Percentiles rank a stretch among this genome's conserved stretches.
phyloP scores from a whole-genome alignment of 2,113 vertebrate genomes.

The Semnornis frantzii region DNA sequence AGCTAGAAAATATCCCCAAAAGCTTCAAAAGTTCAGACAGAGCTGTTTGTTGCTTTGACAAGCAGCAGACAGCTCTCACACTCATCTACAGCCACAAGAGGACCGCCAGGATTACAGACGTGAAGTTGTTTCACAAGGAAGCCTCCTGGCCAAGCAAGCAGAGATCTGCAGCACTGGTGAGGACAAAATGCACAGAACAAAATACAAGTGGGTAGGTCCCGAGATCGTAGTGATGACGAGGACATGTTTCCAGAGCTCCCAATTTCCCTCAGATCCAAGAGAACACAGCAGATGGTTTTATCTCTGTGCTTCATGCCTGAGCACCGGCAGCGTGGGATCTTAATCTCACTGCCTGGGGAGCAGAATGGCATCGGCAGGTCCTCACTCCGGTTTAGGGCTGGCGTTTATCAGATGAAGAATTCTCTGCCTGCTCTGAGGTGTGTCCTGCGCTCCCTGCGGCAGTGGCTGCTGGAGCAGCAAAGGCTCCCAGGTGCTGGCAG shows the following conservation, averaged over 20 bases:
- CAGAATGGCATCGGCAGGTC: neutral
- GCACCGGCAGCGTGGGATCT: neutral
- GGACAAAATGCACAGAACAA: neutral
- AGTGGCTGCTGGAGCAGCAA: neutral
- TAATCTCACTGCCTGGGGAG: neutral
- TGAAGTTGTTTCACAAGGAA: neutral
- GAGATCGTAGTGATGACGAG: rapidly evolving
- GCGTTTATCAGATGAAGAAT: neutral
- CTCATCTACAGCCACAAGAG: neutral
- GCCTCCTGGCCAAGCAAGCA: neutral
- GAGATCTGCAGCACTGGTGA: neutral
- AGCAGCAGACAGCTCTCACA: neutral
- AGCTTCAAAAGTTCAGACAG: neutral
- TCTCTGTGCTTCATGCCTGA: neutral
- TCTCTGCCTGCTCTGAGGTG: neutral
- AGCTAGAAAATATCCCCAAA: neutral
- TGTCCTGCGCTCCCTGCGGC: neutral
- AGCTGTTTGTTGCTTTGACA: neutral
- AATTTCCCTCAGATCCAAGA: neutral
- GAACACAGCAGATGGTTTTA: neutral
- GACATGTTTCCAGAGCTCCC: neutral
- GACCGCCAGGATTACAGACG: neutral
- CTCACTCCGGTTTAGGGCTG: neutral
- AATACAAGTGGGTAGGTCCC: neutral
- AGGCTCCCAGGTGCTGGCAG: rapidly evolving